Evolutionary conservation across 2,888 invertebrate species (phyloP), one percentile per base, ranked within the genome.

Genomic region (Leptinotarsa haldemani): DNA sequence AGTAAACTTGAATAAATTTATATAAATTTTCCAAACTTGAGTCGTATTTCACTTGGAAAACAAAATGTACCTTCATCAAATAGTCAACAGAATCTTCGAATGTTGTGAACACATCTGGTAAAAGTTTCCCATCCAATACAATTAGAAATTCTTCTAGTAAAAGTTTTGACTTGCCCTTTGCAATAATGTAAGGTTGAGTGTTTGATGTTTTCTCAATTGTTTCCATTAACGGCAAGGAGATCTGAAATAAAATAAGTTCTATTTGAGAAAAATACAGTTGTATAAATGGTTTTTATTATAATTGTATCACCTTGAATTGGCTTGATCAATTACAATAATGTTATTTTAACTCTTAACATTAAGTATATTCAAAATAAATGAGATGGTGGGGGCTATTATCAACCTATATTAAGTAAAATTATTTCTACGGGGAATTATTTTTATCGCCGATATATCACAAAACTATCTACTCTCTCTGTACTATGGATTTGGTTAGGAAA

Each of bases 71-170:
- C n/a, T 15, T 48, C 16, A 48, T 16, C 13, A 48, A 18, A 18
- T 53, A 53, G 20, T 53, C n/a, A n/a, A 53, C 16, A n/a, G n/a
- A 53, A 16, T 53, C n/a, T n/a, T 53, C 53, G n/a, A 53, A 53
- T 40, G 64, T 40, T n/a, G 15, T 64, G 64, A 64, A 64, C 16
- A 64, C 9, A 40, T 64, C 64, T 40, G 64, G 64, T 40, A n/a
- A 40, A 15, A 22, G 15, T 22, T 61, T 22, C 7, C 61, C 61
- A 61, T 61, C 61, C 9, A 61, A 22, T 20, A 61, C 15, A 16
- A 61, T 30, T 16, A 22, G 30, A 61, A 20, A 61, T 25, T 64
- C 30, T 64, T 64, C 40, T 18, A 64, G 30, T 3, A 16, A 20
- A n/a, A 46, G 16, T 30, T 30, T 30, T 15, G 16, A 16, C n/a